phyloP scores from a whole-genome alignment of 2,888 invertebrate species.

The Lithophane ornitopus region DNA sequence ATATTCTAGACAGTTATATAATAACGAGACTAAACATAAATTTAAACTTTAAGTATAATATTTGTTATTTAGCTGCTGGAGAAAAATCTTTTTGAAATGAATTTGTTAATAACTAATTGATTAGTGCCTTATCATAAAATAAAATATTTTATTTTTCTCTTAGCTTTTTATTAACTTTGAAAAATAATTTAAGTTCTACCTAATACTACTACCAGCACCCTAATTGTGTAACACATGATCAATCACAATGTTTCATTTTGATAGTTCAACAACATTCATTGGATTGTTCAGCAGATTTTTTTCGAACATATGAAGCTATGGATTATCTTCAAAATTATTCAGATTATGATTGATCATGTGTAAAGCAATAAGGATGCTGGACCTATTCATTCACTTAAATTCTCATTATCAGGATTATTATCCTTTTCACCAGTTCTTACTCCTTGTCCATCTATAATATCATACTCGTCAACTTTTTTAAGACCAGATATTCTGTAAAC shows the following conservation, averaged over 20 bases:
- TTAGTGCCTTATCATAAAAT: slow-evolving; percentile 61
- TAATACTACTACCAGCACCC: neutral
- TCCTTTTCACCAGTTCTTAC: slow-evolving; percentile 50
- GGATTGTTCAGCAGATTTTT: no score
- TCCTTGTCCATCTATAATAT: slow-evolving; percentile 83
- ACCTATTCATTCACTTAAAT: slow-evolving; percentile 18
- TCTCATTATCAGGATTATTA: slow-evolving; percentile 31
- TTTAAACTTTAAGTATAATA: slow-evolving; percentile 32
- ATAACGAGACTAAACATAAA: slow-evolving; percentile 44
- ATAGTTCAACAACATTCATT: no score
- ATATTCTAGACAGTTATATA: slow-evolving; percentile 58
- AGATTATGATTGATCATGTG: no score
- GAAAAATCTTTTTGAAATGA: slow-evolving; percentile 20
- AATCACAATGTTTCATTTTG: no score
- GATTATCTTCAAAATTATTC: no score
- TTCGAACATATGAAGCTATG: no score
- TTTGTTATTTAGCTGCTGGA: slow-evolving; percentile 11
- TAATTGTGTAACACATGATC: no score
- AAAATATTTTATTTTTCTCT: slow-evolving; percentile 60
- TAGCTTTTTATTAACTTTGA: slow-evolving; percentile 48
- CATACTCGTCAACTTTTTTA: slow-evolving; percentile 85
- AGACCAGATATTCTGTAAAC: slow-evolving; percentile 90
- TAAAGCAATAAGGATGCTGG: no score
- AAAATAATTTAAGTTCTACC: slow-evolving; percentile 12
- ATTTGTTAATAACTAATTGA: slow-evolving; percentile 27